Base-by-base conservation (phyloP, 2,888 invertebrate species). In the Drosophila fungiperda region DNA sequence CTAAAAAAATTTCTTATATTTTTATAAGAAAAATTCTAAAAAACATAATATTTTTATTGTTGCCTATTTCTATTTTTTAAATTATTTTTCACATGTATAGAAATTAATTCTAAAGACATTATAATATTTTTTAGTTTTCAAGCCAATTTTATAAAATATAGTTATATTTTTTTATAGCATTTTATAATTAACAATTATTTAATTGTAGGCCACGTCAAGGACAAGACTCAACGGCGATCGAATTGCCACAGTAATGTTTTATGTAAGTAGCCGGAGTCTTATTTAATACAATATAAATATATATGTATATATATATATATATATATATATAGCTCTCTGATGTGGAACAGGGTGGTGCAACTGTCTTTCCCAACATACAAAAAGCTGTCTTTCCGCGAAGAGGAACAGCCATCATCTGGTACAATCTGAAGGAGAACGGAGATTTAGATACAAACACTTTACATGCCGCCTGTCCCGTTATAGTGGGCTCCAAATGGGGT, bases 341-440 rank as follows among this genome's bases (percentile, higher is more conserved):
- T 91, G 99, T 99, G 15, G 96, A 97, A 36, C 98, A 98, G 92
- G 99, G 99, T 0, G 99, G 99, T 15, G 99, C 98, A 7, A 99
- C 99, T 0, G 99, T 99, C 11, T 99, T 99, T 93, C 98, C 99
- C 0, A 95, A 96, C 78, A 94, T 99, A 23, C 96, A 96, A 9
- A 95, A 97, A 38, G 95, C 97, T 26, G 94, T 99, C 58, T 97
- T 96, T 95, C 99, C 99, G 0, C 95, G 95, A 83, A 97, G 97
- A 92, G 95, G 95, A 45, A 90, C 94, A 17, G 95, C 90, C 4
- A 50, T 91, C 7, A 62, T 92, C 26, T 92, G 92, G 92, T 90
- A 92, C 63, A 92, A 92, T 72, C 83, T 92, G 2, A 74, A 79
- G 54, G 72, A 87, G 15, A 71, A 83, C 45, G 81, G 90, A 1